These are phyloP conservation scores for Troides oblongomaculatus DNA, from an alignment of 2,888 invertebrate genomes.

Conservation along the genomic window DNA sequence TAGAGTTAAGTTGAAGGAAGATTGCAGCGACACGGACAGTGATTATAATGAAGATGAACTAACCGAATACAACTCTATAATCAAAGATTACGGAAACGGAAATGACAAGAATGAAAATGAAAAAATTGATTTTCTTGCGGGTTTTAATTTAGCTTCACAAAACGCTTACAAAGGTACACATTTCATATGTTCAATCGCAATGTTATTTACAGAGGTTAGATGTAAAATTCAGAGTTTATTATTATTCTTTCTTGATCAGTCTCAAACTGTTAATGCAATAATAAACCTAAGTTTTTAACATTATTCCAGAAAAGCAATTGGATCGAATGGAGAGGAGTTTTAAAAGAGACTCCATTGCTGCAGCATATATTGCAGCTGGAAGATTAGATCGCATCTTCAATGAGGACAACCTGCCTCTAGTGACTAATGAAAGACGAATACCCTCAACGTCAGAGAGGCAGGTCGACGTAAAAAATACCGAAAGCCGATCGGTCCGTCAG, in stretches of 20 bases:
- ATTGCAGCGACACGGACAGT: conserved; percentile 66
- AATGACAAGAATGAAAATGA: conserved; percentile 47
- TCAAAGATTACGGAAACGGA: conserved; percentile 63
- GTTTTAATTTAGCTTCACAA: conserved; percentile 82
- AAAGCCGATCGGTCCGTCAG: conserved; percentile 45
- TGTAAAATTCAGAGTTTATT: too few species aligned
- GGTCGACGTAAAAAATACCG: conserved; percentile 28
- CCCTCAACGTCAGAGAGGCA: not conserved
- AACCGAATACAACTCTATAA: conserved; percentile 73
- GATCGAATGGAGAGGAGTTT: conserved; percentile 80
- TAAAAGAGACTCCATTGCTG: conserved; percentile 72
- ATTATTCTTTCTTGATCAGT: too few species aligned
- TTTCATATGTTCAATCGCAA: too few species aligned
- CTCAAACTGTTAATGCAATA: too few species aligned
- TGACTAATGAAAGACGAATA: not conserved
- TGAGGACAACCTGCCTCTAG: conserved; percentile 49
- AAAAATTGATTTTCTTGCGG: conserved; percentile 82
- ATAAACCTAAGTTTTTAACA: too few species aligned
- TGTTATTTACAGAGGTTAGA: too few species aligned
- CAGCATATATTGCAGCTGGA: conserved; percentile 68
- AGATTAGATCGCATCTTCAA: conserved; percentile 50
- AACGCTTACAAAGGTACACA: conserved; percentile 78
- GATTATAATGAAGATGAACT: conserved; percentile 76
- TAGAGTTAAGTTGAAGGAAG: conserved; percentile 56
- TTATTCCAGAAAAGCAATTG: conserved; percentile 73